Conservation (phyloP, 2,797 vertebrate species). For the Podarcis siculus region DNA sequence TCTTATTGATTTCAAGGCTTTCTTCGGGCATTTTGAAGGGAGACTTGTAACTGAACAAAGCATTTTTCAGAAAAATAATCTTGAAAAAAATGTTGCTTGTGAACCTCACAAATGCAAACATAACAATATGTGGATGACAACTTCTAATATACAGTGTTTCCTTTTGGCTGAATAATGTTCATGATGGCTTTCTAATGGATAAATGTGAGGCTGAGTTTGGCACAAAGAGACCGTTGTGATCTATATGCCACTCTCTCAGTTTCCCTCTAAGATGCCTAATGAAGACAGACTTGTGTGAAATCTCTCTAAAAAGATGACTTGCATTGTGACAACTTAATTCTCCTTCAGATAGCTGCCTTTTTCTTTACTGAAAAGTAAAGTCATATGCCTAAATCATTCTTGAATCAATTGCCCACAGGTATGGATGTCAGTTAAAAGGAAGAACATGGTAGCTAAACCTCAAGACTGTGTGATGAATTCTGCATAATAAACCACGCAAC, state of each 20-base stretch:
- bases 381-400: neutral
- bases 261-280: neutral
- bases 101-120: neutral
- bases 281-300: neutral
- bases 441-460: neutral
- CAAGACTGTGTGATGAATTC: neutral
- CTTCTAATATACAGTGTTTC: neutral
- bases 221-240: neutral
- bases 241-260: neutral
- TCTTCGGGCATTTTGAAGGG: neutral
- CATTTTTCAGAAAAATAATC: no score
- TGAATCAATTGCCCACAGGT: neutral
- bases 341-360: neutral
- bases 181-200: neutral
- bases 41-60: neutral
- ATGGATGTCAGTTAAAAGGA: neutral
- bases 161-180: neutral
- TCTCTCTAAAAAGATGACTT: neutral
- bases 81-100: no score
- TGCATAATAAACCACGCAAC: neutral
- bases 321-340: neutral
- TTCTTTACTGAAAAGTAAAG: neutral
- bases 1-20: neutral
- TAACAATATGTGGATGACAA: neutral
- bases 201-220: neutral